Conservation (phyloP, 1,140 invertebrate genomes). For the Drosophila bipectinata region DNA sequence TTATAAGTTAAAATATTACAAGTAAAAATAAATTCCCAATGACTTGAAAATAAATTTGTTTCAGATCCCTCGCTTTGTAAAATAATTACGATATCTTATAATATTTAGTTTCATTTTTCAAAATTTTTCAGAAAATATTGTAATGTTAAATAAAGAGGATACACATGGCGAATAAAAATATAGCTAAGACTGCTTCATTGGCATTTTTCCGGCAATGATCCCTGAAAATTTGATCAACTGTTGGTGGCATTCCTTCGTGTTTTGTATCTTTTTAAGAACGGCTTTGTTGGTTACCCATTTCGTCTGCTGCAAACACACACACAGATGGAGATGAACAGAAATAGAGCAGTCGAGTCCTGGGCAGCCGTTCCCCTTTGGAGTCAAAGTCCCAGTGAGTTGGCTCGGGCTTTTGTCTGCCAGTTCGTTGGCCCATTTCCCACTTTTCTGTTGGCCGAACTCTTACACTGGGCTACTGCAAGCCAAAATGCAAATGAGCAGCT, state of each 20-base stretch:
- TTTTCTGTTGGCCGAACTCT: constrained; percentile 25
- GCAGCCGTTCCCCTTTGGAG: constrained; percentile 20
- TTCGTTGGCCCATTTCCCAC: constrained; percentile 47
- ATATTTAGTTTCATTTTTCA: too few species aligned
- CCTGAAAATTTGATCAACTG: constrained; percentile 7
- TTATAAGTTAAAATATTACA: neutral
- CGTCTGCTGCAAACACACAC: constrained; percentile 5
- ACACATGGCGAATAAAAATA: too few species aligned
- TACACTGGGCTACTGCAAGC: constrained; percentile 26
- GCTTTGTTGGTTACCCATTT: constrained; percentile 9
- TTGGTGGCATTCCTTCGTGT: neutral
- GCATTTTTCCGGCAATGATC: constrained; percentile 1
- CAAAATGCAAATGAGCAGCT: constrained; percentile 60
- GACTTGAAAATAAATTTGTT: too few species aligned
- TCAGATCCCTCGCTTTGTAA: too few species aligned
- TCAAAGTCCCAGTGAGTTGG: constrained; percentile 14
- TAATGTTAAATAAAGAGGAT: too few species aligned
- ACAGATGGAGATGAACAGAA: constrained; percentile 3
- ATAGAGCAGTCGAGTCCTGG: constrained; percentile 14
- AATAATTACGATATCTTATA: too few species aligned
- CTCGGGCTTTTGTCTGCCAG: constrained; percentile 36
- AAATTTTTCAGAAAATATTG: too few species aligned
- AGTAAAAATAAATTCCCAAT: too few species aligned
- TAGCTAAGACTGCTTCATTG: neutral
- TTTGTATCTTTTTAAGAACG: neutral